Evolutionary conservation across 2,113 vertebrate genomes (phyloP).

Genomic region (Pipa parva): DNA sequence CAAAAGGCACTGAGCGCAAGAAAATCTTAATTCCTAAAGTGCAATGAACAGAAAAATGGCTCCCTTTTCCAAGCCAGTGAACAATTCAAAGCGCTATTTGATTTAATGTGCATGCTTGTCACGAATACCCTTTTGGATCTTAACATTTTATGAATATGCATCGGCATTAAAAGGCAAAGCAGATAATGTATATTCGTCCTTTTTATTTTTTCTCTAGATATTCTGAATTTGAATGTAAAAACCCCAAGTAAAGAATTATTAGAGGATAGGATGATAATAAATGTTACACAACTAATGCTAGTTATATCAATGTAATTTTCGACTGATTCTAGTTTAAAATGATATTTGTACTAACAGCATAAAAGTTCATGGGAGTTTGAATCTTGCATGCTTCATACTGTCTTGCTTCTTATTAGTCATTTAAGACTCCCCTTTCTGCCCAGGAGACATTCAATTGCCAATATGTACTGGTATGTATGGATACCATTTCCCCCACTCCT

Average conservation of each 20-base stretch:
- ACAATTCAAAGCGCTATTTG: conserved; percentile 1
- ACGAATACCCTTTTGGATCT: conserved; percentile 10
- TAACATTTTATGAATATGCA: conserved; percentile 12
- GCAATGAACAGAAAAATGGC: not conserved
- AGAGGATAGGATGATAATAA: conserved; percentile 3
- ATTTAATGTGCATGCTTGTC: conserved; percentile 10
- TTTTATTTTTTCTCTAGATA: not conserved
- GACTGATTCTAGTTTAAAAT: not conserved
- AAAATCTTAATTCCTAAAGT: not conserved
- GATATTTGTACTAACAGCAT: not conserved
- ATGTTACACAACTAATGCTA: conserved; percentile 1
- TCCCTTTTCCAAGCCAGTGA: not conserved
- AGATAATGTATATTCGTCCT: conserved; percentile 6
- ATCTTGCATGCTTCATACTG: not conserved
- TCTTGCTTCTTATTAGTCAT: too few species aligned
- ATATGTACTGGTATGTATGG: too few species aligned
- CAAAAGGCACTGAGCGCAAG: not conserved
- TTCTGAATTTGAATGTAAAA: conserved; percentile 1
- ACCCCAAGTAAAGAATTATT: not conserved
- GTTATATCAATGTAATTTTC: not conserved
- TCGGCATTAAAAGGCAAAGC: conserved; percentile 1
- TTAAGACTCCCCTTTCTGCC: too few species aligned
- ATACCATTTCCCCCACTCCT: too few species aligned
- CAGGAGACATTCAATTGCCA: too few species aligned
- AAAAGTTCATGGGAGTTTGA: not conserved